Conservation (phyloP, 2,797 vertebrate genomes). For the Lemur catta region DNA sequence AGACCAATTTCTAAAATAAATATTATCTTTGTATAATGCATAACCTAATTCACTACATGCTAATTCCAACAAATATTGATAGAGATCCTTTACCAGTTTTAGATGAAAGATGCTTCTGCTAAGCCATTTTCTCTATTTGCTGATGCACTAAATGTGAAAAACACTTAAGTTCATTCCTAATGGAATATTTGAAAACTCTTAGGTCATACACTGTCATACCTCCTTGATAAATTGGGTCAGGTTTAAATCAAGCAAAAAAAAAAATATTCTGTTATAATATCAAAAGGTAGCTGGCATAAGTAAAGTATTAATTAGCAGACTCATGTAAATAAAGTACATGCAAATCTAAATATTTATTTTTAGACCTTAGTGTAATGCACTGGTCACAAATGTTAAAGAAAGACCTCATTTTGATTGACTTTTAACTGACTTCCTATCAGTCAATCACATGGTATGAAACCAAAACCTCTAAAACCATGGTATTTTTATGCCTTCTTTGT, state of each 20-base stretch:
- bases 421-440: background rate
- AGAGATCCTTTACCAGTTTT: constrained; percentile 51
- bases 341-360: constrained; percentile 44
- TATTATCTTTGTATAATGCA: constrained; percentile 56
- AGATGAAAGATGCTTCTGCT: constrained; percentile 61
- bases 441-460: background rate
- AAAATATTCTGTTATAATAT: constrained; percentile 27
- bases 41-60: constrained; percentile 64
- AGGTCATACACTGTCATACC: constrained; percentile 45
- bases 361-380: background rate
- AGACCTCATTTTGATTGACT: background rate
- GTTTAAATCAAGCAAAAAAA: constrained; percentile 44
- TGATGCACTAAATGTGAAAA: constrained; percentile 58
- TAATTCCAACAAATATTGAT: constrained; percentile 78
- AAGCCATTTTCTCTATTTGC: constrained; percentile 74
- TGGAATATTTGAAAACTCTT: constrained; percentile 49
- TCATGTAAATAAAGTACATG: background rate
- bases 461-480: background rate
- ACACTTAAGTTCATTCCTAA: constrained; percentile 59
- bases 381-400: background rate
- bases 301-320: background rate
- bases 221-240: constrained; percentile 47
- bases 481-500: background rate
- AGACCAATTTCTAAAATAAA: constrained; percentile 76
- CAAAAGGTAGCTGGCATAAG: background rate